phyloP scores from a whole-genome alignment of 2,113 vertebrate species.

The Xenotilapia longispinis region DNA sequence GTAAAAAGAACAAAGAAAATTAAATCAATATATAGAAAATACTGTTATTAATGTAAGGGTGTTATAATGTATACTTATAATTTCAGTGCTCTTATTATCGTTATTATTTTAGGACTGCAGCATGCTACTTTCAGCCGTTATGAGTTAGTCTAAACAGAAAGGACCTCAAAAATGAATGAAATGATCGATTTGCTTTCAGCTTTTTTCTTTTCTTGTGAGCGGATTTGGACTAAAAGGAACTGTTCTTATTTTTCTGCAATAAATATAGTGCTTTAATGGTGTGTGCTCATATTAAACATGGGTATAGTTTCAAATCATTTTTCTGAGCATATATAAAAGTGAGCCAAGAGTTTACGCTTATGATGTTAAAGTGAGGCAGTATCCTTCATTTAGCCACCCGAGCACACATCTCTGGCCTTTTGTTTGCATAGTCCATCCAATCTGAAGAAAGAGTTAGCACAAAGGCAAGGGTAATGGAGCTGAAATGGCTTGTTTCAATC shows the following conservation, averaged over 20 bases:
- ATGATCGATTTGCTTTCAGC: not conserved
- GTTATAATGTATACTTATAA: not conserved
- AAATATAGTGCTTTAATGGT: not conserved
- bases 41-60: not conserved
- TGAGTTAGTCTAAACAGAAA: not conserved
- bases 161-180: not conserved
- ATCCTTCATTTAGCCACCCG: not conserved
- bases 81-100: not conserved
- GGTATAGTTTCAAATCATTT: not conserved
- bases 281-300: not conserved
- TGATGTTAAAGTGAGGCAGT: not conserved
- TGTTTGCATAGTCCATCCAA: not conserved
- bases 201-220: not conserved
- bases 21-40: not conserved
- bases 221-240: not conserved
- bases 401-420: not conserved
- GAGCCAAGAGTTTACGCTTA: rapidly evolving
- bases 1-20: not conserved
- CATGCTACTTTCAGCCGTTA: not conserved
- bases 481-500: not conserved
- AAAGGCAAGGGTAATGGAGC: not conserved
- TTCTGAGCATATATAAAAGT: not conserved
- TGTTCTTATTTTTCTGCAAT: not conserved
- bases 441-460: not conserved
- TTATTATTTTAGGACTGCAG: not conserved